Evolutionary conservation across 1,140 invertebrate genomes (phyloP).

Genomic region (Drosophila ananassae): DNA sequence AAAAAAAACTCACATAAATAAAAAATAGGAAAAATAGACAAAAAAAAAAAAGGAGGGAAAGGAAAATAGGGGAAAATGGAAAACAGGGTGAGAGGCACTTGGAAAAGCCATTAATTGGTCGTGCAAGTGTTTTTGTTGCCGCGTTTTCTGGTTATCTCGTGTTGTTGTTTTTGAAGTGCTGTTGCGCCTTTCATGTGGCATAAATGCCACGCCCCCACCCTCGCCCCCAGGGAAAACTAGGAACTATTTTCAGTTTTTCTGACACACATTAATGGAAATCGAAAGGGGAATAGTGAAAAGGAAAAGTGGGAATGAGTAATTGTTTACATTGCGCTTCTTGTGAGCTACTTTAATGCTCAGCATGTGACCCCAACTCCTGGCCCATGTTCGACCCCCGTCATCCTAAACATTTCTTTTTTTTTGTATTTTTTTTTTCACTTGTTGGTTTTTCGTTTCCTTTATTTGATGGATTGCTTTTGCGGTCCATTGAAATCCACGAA

Average conservation of each 20-base stretch:
- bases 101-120: constrained; percentile 65
- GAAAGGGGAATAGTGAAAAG: not conserved
- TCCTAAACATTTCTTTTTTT: constrained; percentile 2
- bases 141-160: constrained; percentile 6
- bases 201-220: constrained; percentile 7
- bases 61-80: not conserved
- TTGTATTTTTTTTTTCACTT: constrained; percentile 6
- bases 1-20: not conserved
- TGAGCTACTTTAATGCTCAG: constrained; percentile 56
- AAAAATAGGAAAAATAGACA: not conserved
- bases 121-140: constrained; percentile 52
- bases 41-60: not conserved
- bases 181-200: constrained; percentile 65
- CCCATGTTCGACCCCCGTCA: not conserved
- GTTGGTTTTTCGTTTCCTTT: constrained; percentile 46
- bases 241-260: constrained; percentile 68
- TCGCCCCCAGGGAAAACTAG: not conserved
- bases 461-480: constrained; percentile 66
- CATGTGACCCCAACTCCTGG: constrained; percentile 23
- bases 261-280: constrained; percentile 60
- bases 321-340: constrained; percentile 53
- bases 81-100: constrained; percentile 35
- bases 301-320: constrained; percentile 36
- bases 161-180: constrained; percentile 57
- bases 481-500: constrained; percentile 28